Base-by-base conservation (phyloP, 2,113 vertebrate genomes). In the Ellobius talpinus region DNA sequence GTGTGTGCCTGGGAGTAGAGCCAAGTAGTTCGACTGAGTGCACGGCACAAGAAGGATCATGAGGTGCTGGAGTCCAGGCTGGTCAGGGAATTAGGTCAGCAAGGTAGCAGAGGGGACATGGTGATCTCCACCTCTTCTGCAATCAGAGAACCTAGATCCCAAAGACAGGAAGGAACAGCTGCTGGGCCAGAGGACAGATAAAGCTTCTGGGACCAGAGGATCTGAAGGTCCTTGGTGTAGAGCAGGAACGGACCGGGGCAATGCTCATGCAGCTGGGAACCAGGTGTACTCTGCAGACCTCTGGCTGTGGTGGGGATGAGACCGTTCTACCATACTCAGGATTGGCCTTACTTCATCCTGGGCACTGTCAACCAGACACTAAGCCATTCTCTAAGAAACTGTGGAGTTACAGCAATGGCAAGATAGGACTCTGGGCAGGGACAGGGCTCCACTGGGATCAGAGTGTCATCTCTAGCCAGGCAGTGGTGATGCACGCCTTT, bases 161-260 rank as follows among this genome's bases (percentile, higher is more conserved):
- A 33, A 21, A n/a, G 70, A 42, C 45, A 45, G 13, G 3, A 31
- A 36, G 31, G 21, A 47, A 24, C 19, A 26, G n/a, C 10, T 42
- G 45, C 45, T 3, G 16, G 84, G 66, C 31, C 42, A 23, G 29
- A 79, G 63, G 78, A 16, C 19, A 78, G 77, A 47, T 0, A 17
- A 31, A 21, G 52, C 36, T 77, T 4, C 14, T 9, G 3, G 33
- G 63, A 9, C 31, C 66, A 58, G 79, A 58, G 24, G 26, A 26
- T 55, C 63, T 36, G 4, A 68, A 3, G 0, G 0, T 17, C 21
- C 17, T 29, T 11, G 52, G 36, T 12, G 65, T 26, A 0, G 0
- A 29, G 52, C 61, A 63, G 74, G 89, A 29, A 14, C 0, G 8
- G 61, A 86, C 63, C 12, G 26, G 50, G 36, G 24, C 4, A 23